These are phyloP conservation scores for Varecia variegata DNA, from an alignment of 2,797 vertebrate species.

Conservation along the genomic window DNA sequence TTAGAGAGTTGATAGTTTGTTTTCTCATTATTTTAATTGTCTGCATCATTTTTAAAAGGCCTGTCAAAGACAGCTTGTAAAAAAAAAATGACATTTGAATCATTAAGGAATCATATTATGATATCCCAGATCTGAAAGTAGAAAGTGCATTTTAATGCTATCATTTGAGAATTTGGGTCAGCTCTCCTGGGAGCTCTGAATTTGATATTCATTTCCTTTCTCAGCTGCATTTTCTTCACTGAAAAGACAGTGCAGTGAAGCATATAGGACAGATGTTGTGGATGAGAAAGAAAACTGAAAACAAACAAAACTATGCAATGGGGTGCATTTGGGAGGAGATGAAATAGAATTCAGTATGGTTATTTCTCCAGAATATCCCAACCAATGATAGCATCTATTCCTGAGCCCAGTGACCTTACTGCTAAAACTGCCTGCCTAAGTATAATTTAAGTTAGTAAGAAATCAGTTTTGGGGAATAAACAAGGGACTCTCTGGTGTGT, in stretches of 20 bases:
- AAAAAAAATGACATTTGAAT: not conserved
- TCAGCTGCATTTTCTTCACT: slow-evolving; percentile 38
- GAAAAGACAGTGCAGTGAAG: slow-evolving; percentile 54
- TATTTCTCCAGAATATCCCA: not conserved
- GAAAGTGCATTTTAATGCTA: not conserved
- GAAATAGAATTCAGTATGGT: not conserved
- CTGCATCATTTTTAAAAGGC: slow-evolving; percentile 18
- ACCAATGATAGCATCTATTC: not conserved
- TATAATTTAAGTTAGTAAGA: slow-evolving; percentile 5
- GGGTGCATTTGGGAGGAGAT: not conserved
- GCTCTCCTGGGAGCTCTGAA: slow-evolving; percentile 62
- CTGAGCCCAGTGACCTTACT: not conserved
- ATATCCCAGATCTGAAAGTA: not conserved
- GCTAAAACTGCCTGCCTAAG: not conserved
- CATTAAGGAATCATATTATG: not conserved
- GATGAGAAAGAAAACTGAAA: slow-evolving; percentile 48
- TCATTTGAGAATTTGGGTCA: slow-evolving; percentile 65
- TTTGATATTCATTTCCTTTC: slow-evolving; percentile 68
- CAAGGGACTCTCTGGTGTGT: not conserved
- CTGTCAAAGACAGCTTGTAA: slow-evolving; percentile 12
- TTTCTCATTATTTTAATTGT: slow-evolving; percentile 51
- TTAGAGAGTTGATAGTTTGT: not conserved
- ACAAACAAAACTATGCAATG: not conserved
- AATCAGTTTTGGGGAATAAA: slow-evolving; percentile 29
- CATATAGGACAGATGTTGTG: slow-evolving; percentile 61